A percentile compares a stretch with the other conserved stretches of the same genome.
Evolutionary conservation across 1,140 invertebrate species (phyloP).

Genomic region (Coenobita brevimanus): DNA sequence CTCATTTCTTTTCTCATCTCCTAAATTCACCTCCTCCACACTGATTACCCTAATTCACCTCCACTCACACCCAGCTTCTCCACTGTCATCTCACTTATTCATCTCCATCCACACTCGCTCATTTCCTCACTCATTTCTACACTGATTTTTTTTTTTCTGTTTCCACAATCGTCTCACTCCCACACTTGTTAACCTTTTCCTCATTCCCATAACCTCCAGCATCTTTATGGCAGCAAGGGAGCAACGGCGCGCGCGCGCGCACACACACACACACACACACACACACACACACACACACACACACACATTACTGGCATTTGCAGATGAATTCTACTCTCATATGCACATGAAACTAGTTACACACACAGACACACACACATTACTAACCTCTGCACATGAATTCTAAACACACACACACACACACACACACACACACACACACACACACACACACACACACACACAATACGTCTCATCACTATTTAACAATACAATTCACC

Average conservation of each 20-base stretch:
- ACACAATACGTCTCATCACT: too few relatives aligned
- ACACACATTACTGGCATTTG: background rate
- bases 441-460: background rate
- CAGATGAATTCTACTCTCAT: too few relatives aligned
- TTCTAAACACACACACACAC: too few relatives aligned
- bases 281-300: background rate
- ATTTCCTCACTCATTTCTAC: background rate
- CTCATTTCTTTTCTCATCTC: too few relatives aligned
- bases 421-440: background rate
- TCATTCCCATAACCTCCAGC: too few relatives aligned
- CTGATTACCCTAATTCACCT: too few relatives aligned
- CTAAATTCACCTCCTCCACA: too few relatives aligned
- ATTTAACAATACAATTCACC: background rate
- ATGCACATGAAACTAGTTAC: too few relatives aligned
- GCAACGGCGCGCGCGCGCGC: background rate
- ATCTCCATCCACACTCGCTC: background rate
- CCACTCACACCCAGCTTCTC: background rate
- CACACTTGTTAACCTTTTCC: background rate
- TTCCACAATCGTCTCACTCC: background rate
- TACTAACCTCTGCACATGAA: too few relatives aligned
- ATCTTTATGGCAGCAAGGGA: too few relatives aligned
- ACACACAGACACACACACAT: too few relatives aligned
- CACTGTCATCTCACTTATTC: background rate
- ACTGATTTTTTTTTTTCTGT: slow-evolving; percentile 3
- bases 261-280: slow-evolving; percentile 25